Conservation (phyloP, 64 coral and sea anemone genomes). For the Catalaphyllia jardinei region DNA sequence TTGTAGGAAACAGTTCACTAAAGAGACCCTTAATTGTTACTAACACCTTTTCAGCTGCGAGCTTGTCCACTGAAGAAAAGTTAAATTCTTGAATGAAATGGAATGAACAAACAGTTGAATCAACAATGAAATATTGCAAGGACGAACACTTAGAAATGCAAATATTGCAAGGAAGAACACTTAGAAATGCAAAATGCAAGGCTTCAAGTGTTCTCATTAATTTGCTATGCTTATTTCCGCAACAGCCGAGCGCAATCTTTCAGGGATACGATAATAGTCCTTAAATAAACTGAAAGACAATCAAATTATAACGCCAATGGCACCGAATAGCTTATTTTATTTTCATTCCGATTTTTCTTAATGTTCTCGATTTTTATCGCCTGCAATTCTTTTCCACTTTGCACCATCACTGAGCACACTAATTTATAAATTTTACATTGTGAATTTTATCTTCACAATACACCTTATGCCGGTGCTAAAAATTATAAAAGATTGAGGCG, state of each 20-base stretch:
- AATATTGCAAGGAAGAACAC: not conserved
- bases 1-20: too few species aligned
- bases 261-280: not conserved
- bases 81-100: not conserved
- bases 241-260: not conserved
- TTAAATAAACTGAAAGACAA: constrained; percentile 29
- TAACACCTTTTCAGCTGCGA: not conserved
- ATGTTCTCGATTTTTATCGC: not conserved
- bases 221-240: constrained; percentile 11
- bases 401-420: not conserved
- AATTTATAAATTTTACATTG: constrained; percentile 35
- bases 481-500: constrained; percentile 11
- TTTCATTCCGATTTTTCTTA: not conserved
- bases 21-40: not conserved
- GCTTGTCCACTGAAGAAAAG: not conserved
- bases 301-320: not conserved
- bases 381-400: not conserved
- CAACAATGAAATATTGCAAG: not conserved
- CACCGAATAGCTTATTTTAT: not conserved
- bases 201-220: not conserved
- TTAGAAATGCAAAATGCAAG: constrained; percentile 9
- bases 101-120: not conserved
- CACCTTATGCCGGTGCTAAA: constrained; percentile 2
- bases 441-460: constrained; percentile 17
- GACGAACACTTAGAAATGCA: not conserved